Percentiles rank a stretch among this genome's conserved stretches.
These are phyloP conservation scores for Anthrax anthrax DNA, from an alignment of 2,888 invertebrate species.

Conservation along the genomic window DNA sequence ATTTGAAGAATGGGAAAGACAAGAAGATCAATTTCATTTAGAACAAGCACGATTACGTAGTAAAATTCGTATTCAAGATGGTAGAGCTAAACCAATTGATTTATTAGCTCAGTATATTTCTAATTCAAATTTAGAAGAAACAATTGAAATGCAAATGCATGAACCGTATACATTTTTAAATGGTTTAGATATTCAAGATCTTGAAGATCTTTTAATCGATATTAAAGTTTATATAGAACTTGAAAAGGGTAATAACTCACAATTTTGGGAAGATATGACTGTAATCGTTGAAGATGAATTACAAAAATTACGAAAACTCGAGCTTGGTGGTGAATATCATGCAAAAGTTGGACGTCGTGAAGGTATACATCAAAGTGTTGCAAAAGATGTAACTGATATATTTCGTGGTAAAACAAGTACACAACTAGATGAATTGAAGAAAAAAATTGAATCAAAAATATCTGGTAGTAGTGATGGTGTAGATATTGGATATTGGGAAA, in stretches of 20 bases:
- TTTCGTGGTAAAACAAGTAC: constrained; percentile 87
- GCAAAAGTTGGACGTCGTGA: constrained; percentile 39
- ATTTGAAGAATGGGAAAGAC: constrained; percentile 84
- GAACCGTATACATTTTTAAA: constrained; percentile 93
- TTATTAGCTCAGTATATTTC: constrained; percentile 90
- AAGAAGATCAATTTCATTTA: constrained; percentile 95
- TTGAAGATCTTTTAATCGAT: constrained; percentile 92
- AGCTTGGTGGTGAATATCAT: constrained; percentile 44
- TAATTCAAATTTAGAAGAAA: constrained; percentile 76
- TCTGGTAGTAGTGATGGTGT: constrained; percentile 72
- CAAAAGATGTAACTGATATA: constrained; percentile 72
- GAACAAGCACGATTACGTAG: constrained; percentile 90
- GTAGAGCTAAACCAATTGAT: constrained; percentile 96
- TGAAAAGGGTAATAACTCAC: constrained; percentile 73
- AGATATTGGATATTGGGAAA: constrained; percentile 98
- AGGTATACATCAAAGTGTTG: constrained; percentile 79
- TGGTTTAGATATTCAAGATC: constrained; percentile 74
- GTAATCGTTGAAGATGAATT: constrained; percentile 90
- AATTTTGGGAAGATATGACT: constrained; percentile 94
- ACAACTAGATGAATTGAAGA: constrained; percentile 70
- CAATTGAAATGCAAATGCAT: constrained; percentile 97
- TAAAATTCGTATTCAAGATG: constrained; percentile 90
- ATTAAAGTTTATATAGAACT: constrained; percentile 89
- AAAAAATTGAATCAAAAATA: constrained; percentile 77
- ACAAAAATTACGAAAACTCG: constrained; percentile 65